Evolutionary conservation across 2,888 invertebrate genomes (phyloP), one percentile per base, ranked within the genome.

Genomic region (Caenorhabditis drosophilae): DNA sequence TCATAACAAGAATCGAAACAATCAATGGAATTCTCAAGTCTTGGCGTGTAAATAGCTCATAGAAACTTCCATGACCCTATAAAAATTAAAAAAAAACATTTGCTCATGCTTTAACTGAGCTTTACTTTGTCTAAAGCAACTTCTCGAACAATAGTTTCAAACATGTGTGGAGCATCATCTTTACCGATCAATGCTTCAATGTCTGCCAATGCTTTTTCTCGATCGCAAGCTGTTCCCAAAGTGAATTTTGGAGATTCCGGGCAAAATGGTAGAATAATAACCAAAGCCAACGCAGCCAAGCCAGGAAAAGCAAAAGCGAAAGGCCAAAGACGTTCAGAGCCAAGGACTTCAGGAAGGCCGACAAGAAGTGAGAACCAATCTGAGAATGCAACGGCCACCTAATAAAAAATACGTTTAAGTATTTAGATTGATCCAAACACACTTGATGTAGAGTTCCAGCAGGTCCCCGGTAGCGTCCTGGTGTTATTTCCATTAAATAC

Each of bases 401-500:
- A 56, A 26, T 56, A 22, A 1, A 47, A 22, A n/a, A 15, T 12
- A 31, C 6, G 31, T 9, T 6, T 12, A 31, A 31, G 7, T 4
- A 26, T 12, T 6, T 7, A 3, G 9, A 46, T 40, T 51, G 12
- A 31, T 44, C n/a, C 11, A 20, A 12, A 40, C 31, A 45, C 15
- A 77, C 81, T 76, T 77, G 77, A 70, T 86, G 85, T 2, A 86
- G 62, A 1, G 85, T 84, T 1, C 86, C 86, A 7, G 86, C 77
- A 4, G 84, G 84, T 1, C 86, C 86, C 4, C 86, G 80, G 34
- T 83, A 83, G 26, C 77, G 73, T 1, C 78, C 64, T 0, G 85
- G 82, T 1, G 85, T 84, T 36, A 86, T 84, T 71, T 86, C 86
- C 64, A 85, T 84, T 27, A 86, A 71, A 63, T 85, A 86, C 73